phyloP scores from a whole-genome alignment of 2,113 vertebrate genomes.

The Candoia aspera region DNA sequence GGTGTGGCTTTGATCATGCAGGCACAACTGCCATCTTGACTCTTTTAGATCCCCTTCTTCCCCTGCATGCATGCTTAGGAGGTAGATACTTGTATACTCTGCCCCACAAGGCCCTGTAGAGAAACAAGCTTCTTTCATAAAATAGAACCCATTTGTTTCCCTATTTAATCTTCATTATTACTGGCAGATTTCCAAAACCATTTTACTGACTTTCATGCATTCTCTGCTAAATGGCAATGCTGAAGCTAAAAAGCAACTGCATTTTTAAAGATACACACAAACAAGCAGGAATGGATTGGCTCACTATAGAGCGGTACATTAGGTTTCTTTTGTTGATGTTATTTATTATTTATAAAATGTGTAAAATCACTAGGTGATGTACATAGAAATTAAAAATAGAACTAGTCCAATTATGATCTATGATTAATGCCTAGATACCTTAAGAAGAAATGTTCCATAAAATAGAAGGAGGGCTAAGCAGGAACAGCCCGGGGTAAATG shows the following conservation, averaged over 20 bases:
- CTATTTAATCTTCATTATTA: neutral
- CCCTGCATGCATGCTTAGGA: neutral
- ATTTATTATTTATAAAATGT: slow-evolving; percentile 12
- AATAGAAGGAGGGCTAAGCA: neutral
- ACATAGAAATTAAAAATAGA: slow-evolving; percentile 6
- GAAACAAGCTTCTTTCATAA: neutral
- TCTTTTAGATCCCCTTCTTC: neutral
- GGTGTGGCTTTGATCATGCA: neutral
- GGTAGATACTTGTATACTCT: neutral
- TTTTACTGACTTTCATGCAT: neutral
- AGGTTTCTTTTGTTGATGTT: neutral
- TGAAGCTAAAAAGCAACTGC: neutral
- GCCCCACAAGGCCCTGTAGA: neutral
- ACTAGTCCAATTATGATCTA: neutral
- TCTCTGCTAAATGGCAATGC: neutral
- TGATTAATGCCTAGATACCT: neutral
- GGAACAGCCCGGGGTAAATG: neutral
- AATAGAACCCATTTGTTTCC: neutral
- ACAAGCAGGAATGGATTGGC: neutral
- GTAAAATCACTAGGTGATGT: neutral
- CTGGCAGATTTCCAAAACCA: neutral
- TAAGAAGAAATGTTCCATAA: neutral
- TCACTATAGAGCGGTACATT: neutral
- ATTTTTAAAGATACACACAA: too few relatives aligned
- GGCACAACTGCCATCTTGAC: neutral